Percentiles rank a stretch among this genome's conserved stretches.
phyloP scores from a whole-genome alignment of 1,140 invertebrate genomes.

The Riptortus pedestris region DNA sequence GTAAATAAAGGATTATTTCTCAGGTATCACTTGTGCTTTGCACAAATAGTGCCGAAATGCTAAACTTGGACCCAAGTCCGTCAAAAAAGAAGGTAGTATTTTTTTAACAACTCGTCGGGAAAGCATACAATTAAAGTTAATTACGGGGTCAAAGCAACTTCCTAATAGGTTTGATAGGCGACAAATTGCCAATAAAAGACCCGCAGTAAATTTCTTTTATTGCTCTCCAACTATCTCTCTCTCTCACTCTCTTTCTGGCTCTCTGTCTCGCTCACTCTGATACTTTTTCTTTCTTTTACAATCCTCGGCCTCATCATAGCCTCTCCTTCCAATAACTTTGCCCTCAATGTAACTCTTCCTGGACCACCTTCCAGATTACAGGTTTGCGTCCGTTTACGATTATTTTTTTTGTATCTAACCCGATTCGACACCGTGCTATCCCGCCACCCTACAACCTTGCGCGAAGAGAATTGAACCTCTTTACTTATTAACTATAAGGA shows the following conservation, averaged over 20 bases:
- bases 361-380: no score
- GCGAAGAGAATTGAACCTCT: no score
- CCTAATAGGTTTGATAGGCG: not conserved
- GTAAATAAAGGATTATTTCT: no score
- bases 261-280: constrained; percentile 1
- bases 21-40: no score
- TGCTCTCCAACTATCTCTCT: not conserved
- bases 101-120: not conserved
- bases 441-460: no score
- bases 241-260: constrained; percentile 6
- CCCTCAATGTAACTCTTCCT: not conserved
- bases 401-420: no score
- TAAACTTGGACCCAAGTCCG: no score
- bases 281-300: not conserved
- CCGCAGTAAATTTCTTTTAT: not conserved
- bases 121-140: not conserved
- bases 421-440: no score
- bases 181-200: not conserved
- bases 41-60: no score
- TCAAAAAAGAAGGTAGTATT: no score
- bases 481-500: no score
- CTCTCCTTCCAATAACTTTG: not conserved
- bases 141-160: not conserved
- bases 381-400: no score
- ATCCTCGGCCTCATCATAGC: not conserved